A percentile compares a stretch with the other conserved stretches of the same genome.
Evolutionary conservation across 2,888 invertebrate genomes (phyloP).

Genomic region (Drymonia ruficornis): DNA sequence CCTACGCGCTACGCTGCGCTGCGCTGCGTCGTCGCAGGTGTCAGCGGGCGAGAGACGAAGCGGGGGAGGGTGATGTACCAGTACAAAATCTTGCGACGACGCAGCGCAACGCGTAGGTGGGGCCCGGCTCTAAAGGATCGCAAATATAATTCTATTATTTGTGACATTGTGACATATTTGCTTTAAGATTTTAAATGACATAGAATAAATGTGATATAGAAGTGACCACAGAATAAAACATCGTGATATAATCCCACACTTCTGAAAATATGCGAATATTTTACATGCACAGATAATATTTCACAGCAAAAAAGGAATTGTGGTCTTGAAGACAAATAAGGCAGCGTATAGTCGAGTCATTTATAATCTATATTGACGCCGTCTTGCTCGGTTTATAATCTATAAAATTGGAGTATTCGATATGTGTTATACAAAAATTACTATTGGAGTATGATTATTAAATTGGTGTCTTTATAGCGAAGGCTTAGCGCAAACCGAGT

Average conservation of each 20-base stretch:
- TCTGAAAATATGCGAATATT: conserved; percentile 44
- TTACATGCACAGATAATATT: conserved; percentile 44
- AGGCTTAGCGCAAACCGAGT: conserved; percentile 3
- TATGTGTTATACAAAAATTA: conserved; percentile 4
- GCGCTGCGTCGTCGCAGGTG: too few species aligned
- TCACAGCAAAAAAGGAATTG: conserved; percentile 7
- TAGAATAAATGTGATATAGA: too few species aligned
- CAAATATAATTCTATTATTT: too few species aligned
- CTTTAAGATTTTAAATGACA: too few species aligned
- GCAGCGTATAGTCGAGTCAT: background rate
- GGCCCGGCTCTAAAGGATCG: too few species aligned
- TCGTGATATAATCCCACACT: background rate
- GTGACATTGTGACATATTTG: too few species aligned
- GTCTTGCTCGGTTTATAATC: background rate
- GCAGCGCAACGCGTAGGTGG: too few species aligned
- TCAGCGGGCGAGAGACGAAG: too few species aligned
- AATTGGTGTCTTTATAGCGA: conserved; percentile 2
- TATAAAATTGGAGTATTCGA: background rate
- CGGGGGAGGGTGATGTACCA: too few species aligned
- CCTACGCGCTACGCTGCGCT: too few species aligned
- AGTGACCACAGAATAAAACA: background rate
- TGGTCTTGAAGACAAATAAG: conserved; percentile 8
- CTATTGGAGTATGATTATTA: conserved; percentile 1
- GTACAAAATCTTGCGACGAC: too few species aligned
- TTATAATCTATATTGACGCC: conserved; percentile 4